phyloP scores from a whole-genome alignment of 2,888 invertebrate genomes.

The Eupithecia inturbata region DNA sequence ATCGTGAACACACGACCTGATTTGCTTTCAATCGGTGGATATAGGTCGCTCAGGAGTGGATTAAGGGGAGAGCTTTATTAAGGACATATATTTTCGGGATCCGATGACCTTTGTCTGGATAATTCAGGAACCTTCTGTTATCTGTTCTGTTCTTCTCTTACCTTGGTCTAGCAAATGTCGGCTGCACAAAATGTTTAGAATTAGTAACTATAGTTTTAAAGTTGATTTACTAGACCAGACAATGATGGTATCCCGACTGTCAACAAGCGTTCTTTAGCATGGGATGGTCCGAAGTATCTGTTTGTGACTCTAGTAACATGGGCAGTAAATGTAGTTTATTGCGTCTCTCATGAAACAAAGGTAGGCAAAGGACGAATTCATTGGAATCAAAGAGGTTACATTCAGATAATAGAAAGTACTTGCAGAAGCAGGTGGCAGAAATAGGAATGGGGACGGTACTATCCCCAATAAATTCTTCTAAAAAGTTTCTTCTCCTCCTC shows the following conservation, averaged over 20 bases:
- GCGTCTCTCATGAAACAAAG: background rate
- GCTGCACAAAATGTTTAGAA: too few relatives aligned
- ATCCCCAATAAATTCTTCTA: background rate
- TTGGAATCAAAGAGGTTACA: background rate
- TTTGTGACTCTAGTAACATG: background rate
- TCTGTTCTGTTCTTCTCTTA: too few relatives aligned
- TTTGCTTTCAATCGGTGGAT: constrained; percentile 58
- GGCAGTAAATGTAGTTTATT: too few relatives aligned
- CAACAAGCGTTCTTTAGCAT: background rate
- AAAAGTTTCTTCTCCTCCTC: background rate
- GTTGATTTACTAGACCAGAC: background rate
- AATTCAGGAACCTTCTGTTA: background rate
- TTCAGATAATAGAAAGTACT: background rate
- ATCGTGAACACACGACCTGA: constrained; percentile 58
- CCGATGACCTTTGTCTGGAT: background rate
- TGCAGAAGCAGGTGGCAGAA: background rate
- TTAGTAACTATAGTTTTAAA: background rate
- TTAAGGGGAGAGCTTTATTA: constrained; percentile 2
- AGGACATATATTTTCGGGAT: background rate
- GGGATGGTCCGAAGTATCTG: background rate
- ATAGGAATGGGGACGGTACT: background rate
- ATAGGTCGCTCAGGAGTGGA: constrained; percentile 44
- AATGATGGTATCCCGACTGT: background rate
- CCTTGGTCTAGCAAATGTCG: background rate
- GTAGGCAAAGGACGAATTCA: background rate